Percentiles rank a stretch among this genome's conserved stretches.
These are phyloP conservation scores for Heliconius cydno DNA, from an alignment of 2,888 invertebrate genomes.

Conservation along the genomic window DNA sequence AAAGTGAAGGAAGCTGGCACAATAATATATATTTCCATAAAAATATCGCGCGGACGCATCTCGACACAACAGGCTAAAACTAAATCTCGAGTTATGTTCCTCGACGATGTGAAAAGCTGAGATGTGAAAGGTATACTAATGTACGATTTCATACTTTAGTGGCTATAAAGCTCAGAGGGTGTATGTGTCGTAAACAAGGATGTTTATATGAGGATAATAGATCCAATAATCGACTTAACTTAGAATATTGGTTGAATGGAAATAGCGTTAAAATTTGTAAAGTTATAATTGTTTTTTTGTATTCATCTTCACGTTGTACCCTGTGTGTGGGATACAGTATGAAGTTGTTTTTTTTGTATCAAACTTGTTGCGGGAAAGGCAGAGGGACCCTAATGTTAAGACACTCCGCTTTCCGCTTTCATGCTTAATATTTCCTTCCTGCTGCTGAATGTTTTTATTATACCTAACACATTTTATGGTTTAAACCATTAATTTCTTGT, in stretches of 20 bases:
- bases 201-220: conserved; percentile 74
- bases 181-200: conserved; percentile 72
- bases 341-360: no score
- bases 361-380: no score
- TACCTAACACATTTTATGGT: neutral
- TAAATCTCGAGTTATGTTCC: conserved; percentile 75
- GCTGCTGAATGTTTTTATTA: neutral
- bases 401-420: no score
- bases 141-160: conserved; percentile 78
- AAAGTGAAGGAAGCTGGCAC: conserved; percentile 64
- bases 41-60: conserved; percentile 69
- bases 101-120: conserved; percentile 65
- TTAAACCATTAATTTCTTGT: neutral
- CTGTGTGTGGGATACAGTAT: no score
- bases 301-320: neutral
- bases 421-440: no score
- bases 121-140: conserved; percentile 78
- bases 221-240: conserved; percentile 76
- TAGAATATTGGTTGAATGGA: conserved; percentile 58
- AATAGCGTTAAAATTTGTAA: neutral
- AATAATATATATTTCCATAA: conserved; percentile 72
- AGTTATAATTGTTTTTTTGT: neutral
- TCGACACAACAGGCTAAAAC: conserved; percentile 70
- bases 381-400: no score
- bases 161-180: conserved; percentile 73